These are phyloP conservation scores for Thripadectes ignobilis DNA, from an alignment of 2,797 vertebrate genomes.

Conservation along the genomic window DNA sequence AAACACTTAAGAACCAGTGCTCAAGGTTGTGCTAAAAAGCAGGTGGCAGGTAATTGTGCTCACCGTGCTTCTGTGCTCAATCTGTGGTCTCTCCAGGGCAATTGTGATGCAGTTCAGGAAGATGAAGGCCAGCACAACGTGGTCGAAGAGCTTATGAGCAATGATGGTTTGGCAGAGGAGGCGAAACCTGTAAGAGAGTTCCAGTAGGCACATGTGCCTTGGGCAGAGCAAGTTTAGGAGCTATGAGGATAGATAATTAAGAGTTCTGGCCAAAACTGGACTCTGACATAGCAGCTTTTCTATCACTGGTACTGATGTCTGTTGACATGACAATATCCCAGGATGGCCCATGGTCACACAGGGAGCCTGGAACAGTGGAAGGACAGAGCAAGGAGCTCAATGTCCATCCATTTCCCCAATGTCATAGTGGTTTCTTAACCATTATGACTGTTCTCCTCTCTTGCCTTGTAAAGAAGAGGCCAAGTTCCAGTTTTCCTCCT, in stretches of 20 bases:
- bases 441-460: background rate
- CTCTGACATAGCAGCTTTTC: background rate
- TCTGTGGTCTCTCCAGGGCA: conserved; percentile 94
- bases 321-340: background rate
- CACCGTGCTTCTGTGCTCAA: conserved; percentile 91
- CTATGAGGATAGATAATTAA: background rate
- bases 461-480: background rate
- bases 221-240: background rate
- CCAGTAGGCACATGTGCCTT: background rate
- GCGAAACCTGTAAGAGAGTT: conserved; percentile 85
- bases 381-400: background rate
- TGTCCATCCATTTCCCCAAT: background rate
- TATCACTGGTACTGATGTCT: background rate
- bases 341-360: background rate
- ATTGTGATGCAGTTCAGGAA: conserved; percentile 99
- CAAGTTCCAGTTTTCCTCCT: background rate
- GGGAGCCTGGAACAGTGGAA: background rate
- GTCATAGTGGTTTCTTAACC: background rate
- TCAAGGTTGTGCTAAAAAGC: background rate
- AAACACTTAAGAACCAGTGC: background rate
- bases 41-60: conserved; percentile 40
- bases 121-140: conserved; percentile 93
- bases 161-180: conserved; percentile 93
- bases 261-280: background rate
- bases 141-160: conserved; percentile 95